Evolutionary conservation across 2,113 vertebrate genomes (phyloP).

Genomic region (Hydrochoerus hydrochaeris): DNA sequence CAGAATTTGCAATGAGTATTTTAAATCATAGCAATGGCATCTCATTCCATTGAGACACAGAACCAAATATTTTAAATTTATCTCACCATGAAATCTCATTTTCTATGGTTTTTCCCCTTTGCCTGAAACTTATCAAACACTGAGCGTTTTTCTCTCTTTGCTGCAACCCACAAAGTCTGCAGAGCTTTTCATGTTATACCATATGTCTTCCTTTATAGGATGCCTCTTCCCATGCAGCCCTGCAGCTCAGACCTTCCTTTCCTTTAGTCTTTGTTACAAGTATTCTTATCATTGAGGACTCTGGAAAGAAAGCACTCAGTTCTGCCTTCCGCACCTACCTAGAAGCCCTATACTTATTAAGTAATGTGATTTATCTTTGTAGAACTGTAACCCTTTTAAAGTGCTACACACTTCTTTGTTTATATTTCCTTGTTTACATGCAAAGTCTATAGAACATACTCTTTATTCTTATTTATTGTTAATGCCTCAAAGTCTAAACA

Average conservation of each 20-base stretch:
- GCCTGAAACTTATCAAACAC: not conserved
- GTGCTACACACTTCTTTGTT: not conserved
- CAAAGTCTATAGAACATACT: not conserved
- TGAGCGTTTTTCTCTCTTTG: not conserved
- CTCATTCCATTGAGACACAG: not conserved
- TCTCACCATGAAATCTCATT: not conserved
- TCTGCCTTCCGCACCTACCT: too few species aligned
- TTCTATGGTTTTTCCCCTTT: not conserved
- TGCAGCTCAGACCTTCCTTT: not conserved
- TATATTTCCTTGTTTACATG: not conserved
- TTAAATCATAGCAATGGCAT: not conserved
- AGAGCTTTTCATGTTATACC: too few species aligned
- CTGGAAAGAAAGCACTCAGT: not conserved
- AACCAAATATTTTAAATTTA: not conserved
- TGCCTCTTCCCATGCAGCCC: not conserved
- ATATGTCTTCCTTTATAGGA: not conserved
- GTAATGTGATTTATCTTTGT: not conserved
- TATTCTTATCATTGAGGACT: not conserved
- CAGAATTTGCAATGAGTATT: not conserved
- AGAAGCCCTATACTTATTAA: fast-evolving
- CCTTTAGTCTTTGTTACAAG: not conserved
- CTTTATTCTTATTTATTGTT: not conserved
- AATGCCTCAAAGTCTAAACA: not conserved
- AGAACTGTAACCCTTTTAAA: not conserved
- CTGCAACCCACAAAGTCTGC: not conserved